Conservation (phyloP, 2,888 invertebrate species). For the Tipula vernalis region DNA sequence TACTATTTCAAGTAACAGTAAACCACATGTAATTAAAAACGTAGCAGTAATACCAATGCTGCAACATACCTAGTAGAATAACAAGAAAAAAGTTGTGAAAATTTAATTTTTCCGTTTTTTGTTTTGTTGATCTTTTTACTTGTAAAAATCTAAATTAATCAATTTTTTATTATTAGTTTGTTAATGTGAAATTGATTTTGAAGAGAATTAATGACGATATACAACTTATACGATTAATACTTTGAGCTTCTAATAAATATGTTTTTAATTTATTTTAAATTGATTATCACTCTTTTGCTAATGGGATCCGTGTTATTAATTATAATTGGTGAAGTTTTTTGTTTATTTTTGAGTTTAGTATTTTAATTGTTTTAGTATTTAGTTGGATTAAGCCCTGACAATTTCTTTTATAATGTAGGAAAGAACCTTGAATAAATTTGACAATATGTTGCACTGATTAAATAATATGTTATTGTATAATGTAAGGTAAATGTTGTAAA, state of each 20-base stretch:
- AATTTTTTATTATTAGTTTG: neutral
- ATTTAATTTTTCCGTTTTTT: neutral
- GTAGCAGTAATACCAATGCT: neutral
- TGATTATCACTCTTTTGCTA: too few relatives aligned
- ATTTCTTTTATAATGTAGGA: too few relatives aligned
- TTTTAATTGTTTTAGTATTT: too few relatives aligned
- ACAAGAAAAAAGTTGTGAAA: neutral
- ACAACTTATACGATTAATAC: neutral
- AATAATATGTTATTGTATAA: too few relatives aligned
- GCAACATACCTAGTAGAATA: neutral
- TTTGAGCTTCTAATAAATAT: neutral
- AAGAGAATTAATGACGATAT: neutral
- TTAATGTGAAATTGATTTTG: neutral
- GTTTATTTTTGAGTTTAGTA: too few relatives aligned
- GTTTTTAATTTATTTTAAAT: too few relatives aligned
- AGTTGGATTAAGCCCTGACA: too few relatives aligned
- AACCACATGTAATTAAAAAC: neutral
- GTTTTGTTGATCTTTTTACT: neutral
- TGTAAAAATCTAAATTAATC: neutral
- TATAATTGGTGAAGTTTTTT: too few relatives aligned
- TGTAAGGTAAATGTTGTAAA: too few relatives aligned
- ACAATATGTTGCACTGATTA: too few relatives aligned
- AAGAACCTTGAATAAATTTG: too few relatives aligned
- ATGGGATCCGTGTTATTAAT: too few relatives aligned
- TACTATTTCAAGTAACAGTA: neutral